Evolutionary conservation across 2,888 invertebrate genomes (phyloP), one percentile per base, ranked within the genome.

Genomic region (Endomychus coccineus): DNA sequence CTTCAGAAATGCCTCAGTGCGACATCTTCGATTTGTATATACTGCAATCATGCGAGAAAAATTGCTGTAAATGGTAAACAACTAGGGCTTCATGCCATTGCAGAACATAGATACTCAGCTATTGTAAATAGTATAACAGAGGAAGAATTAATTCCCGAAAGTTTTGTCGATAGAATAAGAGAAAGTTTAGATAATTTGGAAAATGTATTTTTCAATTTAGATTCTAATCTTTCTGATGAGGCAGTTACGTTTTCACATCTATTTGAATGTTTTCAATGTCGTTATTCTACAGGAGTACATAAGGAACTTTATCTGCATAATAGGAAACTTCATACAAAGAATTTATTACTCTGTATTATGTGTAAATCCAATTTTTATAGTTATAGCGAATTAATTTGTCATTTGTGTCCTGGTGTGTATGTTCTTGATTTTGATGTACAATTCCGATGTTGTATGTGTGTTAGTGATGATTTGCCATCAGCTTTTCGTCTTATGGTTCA

Each of bases 401-500:
- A 89, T 70, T 72, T 88, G 52, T 89, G 89, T 64, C 87, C 88
- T 12, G 89, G 88, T 31, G 69, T 75, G 48, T 83, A 83, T 66
- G 73, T 58, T 16, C 62, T 70, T 5, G 68, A 77, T 32, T 73
- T 73, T 55, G 80, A 82, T 62, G 71, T 82, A 43, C 77, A 74
- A 51, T 88, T 82, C 65, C 76, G 87, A 50, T 90, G 89, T 62
- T 87, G 86, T 64, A 74, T 88, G 57, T 90, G 90, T 62, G 75
- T 78, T 30, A 68, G 79, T 49, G 79, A 80, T 52, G 76, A 78
- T 50, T 72, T 89, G 50, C 86, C 86, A n/a, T 88, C 88, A 14
- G 81, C 88, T 3, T 89, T 90, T 66, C 76, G 89, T 39, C 67
- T 89, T 37, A 88, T 90, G 87, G 88, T 89, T 22, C 90, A 90